phyloP scores from a whole-genome alignment of 2,888 invertebrate genomes.

The Dendrolimus houi region DNA sequence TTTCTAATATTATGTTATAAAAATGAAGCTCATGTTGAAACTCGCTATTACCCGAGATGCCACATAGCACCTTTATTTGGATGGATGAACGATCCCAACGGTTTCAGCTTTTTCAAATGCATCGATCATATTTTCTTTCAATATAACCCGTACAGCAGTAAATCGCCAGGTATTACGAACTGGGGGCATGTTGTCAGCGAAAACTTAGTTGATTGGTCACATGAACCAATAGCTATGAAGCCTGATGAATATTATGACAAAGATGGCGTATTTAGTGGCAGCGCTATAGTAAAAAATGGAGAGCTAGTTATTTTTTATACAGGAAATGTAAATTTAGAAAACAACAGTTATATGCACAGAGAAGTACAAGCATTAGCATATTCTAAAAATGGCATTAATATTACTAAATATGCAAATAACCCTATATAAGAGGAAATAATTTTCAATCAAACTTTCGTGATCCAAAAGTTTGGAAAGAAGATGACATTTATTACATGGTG shows the following conservation, averaged over 20 bases:
- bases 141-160: conserved; percentile 52
- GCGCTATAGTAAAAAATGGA: conserved; percentile 48
- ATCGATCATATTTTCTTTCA: conserved; percentile 71
- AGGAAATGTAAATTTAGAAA: conserved; percentile 42
- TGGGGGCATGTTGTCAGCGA: conserved; percentile 70
- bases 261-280: conserved; percentile 64
- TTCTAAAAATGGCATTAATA: conserved; percentile 43
- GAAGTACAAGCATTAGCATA: conserved; percentile 48
- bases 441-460: conserved; percentile 60
- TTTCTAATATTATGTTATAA: too few species aligned
- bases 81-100: conserved; percentile 77
- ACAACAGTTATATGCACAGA: conserved; percentile 31
- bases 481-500: conserved; percentile 52
- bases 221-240: conserved; percentile 57
- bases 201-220: conserved; percentile 64
- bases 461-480: conserved; percentile 64
- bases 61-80: conserved; percentile 49
- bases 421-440: conserved; percentile 41
- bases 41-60: conserved; percentile 40
- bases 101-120: conserved; percentile 48
- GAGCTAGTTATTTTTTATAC: conserved; percentile 55
- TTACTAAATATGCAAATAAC: conserved; percentile 43
- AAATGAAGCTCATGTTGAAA: conserved; percentile 16
- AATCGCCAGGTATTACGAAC: conserved; percentile 45
- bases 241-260: conserved; percentile 54